Evolutionary conservation across 2,113 vertebrate species (phyloP), one percentile per base, ranked within the genome.

Genomic region (Sinocyclocheilus anophthalmus): DNA sequence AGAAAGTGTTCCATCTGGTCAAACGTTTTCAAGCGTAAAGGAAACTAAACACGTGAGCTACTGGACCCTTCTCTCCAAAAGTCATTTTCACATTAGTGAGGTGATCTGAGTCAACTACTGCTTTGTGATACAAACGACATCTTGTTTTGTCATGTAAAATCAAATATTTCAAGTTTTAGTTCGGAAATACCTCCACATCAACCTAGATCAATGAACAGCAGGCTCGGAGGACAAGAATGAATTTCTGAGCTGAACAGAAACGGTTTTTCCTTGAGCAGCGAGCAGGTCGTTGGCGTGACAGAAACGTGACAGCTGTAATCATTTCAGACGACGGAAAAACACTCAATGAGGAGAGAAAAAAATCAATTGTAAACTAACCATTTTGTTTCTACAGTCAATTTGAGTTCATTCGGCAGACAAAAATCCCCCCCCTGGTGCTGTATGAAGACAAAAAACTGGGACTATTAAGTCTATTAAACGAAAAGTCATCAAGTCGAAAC

Each of bases 401-500:
- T 39, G 57, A 59, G 57, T 59, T 59, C 57, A 53, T 39, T 72
- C 18, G 4, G 33, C 3, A 33, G 65, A 33, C 65, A 16, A 69
- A 67, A 67, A 67, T 67, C 13, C 63, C 13, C 63, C 67, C 67
- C 67, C 87, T 0, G 20, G 5, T 61, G 76, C 11, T 12, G 3
- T 7, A 79, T 87, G 90, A 94, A 92, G 93, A 77, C 20, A 94
- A 87, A 77, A 42, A 87, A 84, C 48, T 48, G 80, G 84, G 87
- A 86, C 75, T 26, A 26, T 26, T 26, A 26, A 76, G 79, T 92
- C 92, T 90, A 90, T 95, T 93, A 92, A 90, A 95, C 94, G 92
- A 81, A 92, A 92, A 92, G 94, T 92, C 93, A 93, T 91, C 82
- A 88, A 48, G 90, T 87, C 83, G 93, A 76, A 87, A 91, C 92